Percentiles rank a stretch among this genome's conserved stretches.
phyloP scores from a whole-genome alignment of 1,140 invertebrate genomes.

The Forficula auricularia region DNA sequence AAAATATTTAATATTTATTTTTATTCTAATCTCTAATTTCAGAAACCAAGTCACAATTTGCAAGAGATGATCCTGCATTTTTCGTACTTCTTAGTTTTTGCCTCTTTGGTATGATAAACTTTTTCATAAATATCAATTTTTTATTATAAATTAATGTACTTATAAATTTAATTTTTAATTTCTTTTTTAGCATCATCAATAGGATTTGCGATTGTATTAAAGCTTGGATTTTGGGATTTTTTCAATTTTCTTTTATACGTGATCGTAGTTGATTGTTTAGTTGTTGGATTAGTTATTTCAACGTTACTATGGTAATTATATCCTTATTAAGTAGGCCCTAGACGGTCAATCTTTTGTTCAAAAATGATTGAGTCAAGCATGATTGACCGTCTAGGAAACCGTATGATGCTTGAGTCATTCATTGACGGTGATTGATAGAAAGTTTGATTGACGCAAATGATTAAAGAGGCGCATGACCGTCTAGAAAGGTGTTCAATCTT shows the following conservation, averaged over 20 bases:
- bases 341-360: no score
- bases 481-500: no score
- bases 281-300: conserved; percentile 69
- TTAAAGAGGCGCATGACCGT: no score
- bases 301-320: conserved; percentile 71
- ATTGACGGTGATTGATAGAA: no score
- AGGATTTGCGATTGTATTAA: conserved; percentile 69
- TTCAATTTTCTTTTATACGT: conserved; percentile 80
- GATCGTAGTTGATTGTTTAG: conserved; percentile 87
- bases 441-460: no score
- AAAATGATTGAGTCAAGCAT: no score
- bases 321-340: no score
- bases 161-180: conserved; percentile 13
- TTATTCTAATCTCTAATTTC: conserved; percentile 22
- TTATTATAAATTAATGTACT: no score
- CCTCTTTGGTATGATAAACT: conserved; percentile 51
- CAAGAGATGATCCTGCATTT: conserved; percentile 97
- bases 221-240: conserved; percentile 56
- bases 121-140: conserved; percentile 1
- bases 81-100: conserved; percentile 78
- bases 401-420: no score
- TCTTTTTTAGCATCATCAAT: conserved; percentile 64
- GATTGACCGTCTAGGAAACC: no score
- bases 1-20: background rate
- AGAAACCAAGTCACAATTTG: conserved; percentile 98